Conservation (phyloP, 92 coral and sea anemone genomes). For the Micromussa lordhowensis region DNA sequence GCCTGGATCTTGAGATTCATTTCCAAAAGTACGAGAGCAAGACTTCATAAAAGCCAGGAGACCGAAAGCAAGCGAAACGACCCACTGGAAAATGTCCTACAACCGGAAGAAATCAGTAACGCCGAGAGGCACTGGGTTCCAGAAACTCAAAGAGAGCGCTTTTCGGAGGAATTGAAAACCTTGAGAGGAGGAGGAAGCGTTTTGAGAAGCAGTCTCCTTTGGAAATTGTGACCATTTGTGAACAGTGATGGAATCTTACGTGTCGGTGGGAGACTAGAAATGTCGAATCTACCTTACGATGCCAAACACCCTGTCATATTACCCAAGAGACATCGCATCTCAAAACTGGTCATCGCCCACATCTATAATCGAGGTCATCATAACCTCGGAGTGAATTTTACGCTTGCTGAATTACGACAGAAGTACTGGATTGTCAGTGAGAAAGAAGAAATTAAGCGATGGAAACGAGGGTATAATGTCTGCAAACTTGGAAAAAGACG, state of each 20-base stretch:
- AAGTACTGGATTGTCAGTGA: constrained; percentile 70
- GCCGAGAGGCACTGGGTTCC: constrained; percentile 53
- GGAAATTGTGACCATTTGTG: constrained; percentile 37
- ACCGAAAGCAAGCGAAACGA: neutral
- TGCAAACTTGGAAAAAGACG: constrained; percentile 47
- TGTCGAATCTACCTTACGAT: constrained; percentile 56
- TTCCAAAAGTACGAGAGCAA: neutral
- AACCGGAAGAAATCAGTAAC: constrained; percentile 45
- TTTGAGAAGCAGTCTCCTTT: constrained; percentile 29
- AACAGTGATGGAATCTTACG: constrained; percentile 62
- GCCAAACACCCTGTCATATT: constrained; percentile 57
- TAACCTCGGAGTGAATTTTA: constrained; percentile 57
- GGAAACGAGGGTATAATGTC: constrained; percentile 41
- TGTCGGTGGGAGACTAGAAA: constrained; percentile 64
- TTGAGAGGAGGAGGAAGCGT: constrained; percentile 17
- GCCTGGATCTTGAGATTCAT: neutral
- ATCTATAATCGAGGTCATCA: constrained; percentile 48
- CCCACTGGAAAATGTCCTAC: constrained; percentile 32
- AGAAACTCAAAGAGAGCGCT: constrained; percentile 51
- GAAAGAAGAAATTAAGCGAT: constrained; percentile 60
- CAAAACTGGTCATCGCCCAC: constrained; percentile 31
- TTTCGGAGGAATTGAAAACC: constrained; percentile 45
- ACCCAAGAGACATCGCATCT: constrained; percentile 55
- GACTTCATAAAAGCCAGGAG: neutral
- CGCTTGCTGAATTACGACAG: constrained; percentile 60